A percentile compares a stretch with the other conserved stretches of the same genome.
These are phyloP conservation scores for Poecilia velifera DNA, from an alignment of 2,797 vertebrate species.

Conservation along the genomic window DNA sequence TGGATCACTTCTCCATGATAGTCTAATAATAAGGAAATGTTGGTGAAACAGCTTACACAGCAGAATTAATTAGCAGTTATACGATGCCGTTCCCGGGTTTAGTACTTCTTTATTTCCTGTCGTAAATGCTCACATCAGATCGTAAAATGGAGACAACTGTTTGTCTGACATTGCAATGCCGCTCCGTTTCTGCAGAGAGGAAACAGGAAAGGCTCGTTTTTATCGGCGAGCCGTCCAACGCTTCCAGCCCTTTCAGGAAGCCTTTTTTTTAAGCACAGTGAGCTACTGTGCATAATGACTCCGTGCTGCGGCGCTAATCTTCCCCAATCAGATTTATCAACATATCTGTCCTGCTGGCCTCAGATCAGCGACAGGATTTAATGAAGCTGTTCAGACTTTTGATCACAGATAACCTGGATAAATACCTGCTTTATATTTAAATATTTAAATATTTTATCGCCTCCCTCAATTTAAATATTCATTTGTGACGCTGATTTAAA, in stretches of 20 bases:
- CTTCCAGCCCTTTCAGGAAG: background rate
- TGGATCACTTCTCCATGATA: background rate
- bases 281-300: slow-evolving; percentile 4
- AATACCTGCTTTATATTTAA: slow-evolving; percentile 12
- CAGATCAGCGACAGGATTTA: slow-evolving; percentile 17
- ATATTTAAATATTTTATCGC: slow-evolving; percentile 17
- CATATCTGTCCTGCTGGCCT: slow-evolving; percentile 26
- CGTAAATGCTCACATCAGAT: slow-evolving; percentile 1
- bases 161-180: background rate
- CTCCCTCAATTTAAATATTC: slow-evolving; percentile 13
- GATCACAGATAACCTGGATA: slow-evolving; percentile 36
- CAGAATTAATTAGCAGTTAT: background rate
- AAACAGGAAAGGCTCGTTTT: background rate
- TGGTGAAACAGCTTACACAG: background rate
- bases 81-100: background rate
- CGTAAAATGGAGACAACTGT: background rate
- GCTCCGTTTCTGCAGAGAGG: background rate
- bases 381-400: slow-evolving; percentile 27
- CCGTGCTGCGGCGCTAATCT: background rate
- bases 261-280: background rate
- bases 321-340: slow-evolving; percentile 28
- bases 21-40: slow-evolving; percentile 5
- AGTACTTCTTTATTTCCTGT: background rate
- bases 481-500: slow-evolving; percentile 5
- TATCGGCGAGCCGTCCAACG: background rate